These are phyloP conservation scores for Ctenoplectra terminalis DNA, from an alignment of 1,140 invertebrate genomes.

Conservation along the genomic window DNA sequence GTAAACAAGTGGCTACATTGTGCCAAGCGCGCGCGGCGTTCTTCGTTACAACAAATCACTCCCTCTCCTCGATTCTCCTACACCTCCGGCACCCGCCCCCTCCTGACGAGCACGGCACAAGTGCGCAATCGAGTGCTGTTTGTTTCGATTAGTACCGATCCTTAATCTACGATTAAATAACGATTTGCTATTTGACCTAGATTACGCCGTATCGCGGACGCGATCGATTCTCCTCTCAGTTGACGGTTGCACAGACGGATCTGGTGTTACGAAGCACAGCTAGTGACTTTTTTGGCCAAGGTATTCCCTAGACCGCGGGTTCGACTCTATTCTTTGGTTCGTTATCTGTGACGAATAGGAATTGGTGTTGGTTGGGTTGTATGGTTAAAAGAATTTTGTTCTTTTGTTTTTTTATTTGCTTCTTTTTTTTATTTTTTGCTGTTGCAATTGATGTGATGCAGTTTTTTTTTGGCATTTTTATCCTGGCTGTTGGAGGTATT, in stretches of 20 bases:
- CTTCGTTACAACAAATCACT: conserved; percentile 75
- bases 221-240: conserved; percentile 41
- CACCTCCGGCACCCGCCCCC: neutral
- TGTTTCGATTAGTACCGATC: conserved; percentile 67
- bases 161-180: conserved; percentile 71
- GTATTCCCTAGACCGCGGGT: too few relatives aligned
- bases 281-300: neutral
- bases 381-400: too few relatives aligned
- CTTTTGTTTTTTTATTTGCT: too few relatives aligned
- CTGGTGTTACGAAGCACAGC: neutral
- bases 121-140: conserved; percentile 65
- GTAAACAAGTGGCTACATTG: conserved; percentile 80
- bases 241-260: neutral
- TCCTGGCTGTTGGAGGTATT: too few relatives aligned
- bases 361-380: too few relatives aligned
- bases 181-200: conserved; percentile 72
- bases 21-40: conserved; percentile 59
- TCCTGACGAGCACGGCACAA: conserved; percentile 35
- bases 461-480: too few relatives aligned
- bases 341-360: too few relatives aligned
- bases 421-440: too few relatives aligned
- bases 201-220: conserved; percentile 61
- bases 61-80: conserved; percentile 24
- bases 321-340: too few relatives aligned
- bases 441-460: too few relatives aligned